These are phyloP conservation scores for Phycodurus eques DNA, from an alignment of 2,113 vertebrate species.

Conservation along the genomic window DNA sequence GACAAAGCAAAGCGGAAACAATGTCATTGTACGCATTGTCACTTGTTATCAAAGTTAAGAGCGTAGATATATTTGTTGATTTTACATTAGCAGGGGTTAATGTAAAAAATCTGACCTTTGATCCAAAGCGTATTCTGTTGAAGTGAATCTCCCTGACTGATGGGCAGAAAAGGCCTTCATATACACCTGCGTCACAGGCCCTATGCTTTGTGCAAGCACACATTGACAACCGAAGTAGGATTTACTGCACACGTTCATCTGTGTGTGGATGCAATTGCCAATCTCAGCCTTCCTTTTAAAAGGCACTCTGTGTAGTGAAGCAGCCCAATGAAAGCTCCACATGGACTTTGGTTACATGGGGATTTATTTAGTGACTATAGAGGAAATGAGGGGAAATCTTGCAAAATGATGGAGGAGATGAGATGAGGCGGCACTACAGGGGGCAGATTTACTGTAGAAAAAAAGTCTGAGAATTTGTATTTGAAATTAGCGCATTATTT, in stretches of 20 bases:
- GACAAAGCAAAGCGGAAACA: too few species aligned
- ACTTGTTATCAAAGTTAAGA: too few species aligned
- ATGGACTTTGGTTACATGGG: conserved; percentile 13
- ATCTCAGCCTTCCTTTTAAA: conserved; percentile 12
- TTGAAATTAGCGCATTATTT: conserved; percentile 24
- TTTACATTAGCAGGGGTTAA: too few species aligned
- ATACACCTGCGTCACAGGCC: conserved; percentile 26
- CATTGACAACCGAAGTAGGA: conserved; percentile 2
- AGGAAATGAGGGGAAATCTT: conserved; percentile 48
- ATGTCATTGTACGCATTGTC: too few species aligned
- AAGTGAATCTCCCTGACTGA: neutral
- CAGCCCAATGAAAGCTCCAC: conserved; percentile 21
- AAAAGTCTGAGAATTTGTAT: conserved; percentile 28
- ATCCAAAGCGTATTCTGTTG: too few species aligned
- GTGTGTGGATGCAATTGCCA: conserved; percentile 23
- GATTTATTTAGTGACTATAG: conserved; percentile 43
- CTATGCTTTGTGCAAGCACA: conserved; percentile 1
- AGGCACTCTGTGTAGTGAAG: neutral
- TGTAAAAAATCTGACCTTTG: too few species aligned
- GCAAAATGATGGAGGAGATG: conserved; percentile 40
- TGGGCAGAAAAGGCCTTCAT: conserved; percentile 15
- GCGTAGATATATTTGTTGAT: too few species aligned
- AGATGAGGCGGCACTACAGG: conserved; percentile 7
- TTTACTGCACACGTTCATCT: conserved; percentile 16
- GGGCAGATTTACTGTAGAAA: conserved; percentile 23